Evolutionary conservation across 1,140 invertebrate genomes (phyloP).

Genomic region (Drosophila baimaii): DNA sequence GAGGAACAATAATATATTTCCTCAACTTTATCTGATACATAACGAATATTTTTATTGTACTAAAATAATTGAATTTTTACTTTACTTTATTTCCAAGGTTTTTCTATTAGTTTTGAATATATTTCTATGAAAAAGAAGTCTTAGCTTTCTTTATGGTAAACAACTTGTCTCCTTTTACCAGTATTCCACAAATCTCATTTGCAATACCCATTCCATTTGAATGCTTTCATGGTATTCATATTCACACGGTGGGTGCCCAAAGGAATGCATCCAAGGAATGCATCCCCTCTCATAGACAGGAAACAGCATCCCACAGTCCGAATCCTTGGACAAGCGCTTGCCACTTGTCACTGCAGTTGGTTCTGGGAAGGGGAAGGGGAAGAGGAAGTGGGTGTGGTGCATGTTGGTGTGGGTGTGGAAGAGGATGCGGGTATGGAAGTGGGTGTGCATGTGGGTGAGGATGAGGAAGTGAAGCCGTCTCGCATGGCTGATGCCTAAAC

Average conservation of each 20-base stretch:
- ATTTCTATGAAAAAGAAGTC: too few relatives aligned
- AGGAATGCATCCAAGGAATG: conserved; percentile 11
- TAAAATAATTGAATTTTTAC: too few relatives aligned
- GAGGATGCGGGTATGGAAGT: not conserved
- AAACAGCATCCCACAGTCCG: conserved; percentile 6
- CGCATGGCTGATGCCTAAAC: conserved; percentile 51
- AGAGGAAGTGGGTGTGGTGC: conserved; percentile 7
- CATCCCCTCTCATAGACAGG: conserved; percentile 4
- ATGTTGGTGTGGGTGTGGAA: not conserved
- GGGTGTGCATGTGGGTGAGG: not conserved
- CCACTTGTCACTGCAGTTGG: conserved; percentile 33
- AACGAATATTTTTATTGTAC: not conserved
- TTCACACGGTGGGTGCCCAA: not conserved
- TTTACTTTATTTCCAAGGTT: too few relatives aligned
- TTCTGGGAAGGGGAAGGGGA: not conserved
- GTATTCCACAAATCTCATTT: too few relatives aligned
- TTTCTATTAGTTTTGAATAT: not conserved
- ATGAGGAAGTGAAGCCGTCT: conserved; percentile 29
- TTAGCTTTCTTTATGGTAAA: too few relatives aligned
- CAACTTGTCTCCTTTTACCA: too few relatives aligned
- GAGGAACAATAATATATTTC: too few relatives aligned
- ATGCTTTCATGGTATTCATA: conserved; percentile 23
- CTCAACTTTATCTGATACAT: too few relatives aligned
- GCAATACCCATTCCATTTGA: too few relatives aligned
- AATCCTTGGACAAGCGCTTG: conserved; percentile 20